phyloP scores from a whole-genome alignment of 1,140 invertebrate genomes.

The Ceratosolen solmsi region DNA sequence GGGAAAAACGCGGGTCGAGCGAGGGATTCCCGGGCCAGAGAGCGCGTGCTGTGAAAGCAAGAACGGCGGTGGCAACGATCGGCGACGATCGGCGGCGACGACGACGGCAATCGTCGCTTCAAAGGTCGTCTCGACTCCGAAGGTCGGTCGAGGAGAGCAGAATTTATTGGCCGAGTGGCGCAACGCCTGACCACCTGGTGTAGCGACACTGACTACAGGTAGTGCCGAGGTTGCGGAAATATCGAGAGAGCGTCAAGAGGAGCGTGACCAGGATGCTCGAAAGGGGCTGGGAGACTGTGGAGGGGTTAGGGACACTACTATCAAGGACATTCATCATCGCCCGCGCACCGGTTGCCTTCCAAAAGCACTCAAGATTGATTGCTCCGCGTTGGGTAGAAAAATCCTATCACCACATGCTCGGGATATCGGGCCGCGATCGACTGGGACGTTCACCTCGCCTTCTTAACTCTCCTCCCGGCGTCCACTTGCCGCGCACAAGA shows the following conservation, averaged over 20 bases:
- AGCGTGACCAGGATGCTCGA: background rate
- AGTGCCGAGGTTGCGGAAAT: background rate
- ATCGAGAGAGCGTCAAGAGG: background rate
- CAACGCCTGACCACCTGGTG: background rate
- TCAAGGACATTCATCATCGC: too few species aligned
- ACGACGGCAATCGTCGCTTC: background rate
- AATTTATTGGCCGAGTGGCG: conserved; percentile 18
- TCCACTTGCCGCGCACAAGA: background rate
- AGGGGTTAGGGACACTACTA: too few species aligned
- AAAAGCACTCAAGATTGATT: too few species aligned
- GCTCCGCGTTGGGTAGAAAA: background rate
- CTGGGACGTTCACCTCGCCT: conserved; percentile 18
- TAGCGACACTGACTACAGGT: background rate
- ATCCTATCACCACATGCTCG: background rate
- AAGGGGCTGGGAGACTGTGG: background rate
- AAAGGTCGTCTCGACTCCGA: background rate
- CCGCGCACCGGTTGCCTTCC: too few species aligned
- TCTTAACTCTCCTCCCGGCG: background rate
- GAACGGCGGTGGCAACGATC: background rate
- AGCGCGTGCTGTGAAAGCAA: conserved; percentile 10
- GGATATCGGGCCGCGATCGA: background rate
- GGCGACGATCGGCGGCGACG: background rate
- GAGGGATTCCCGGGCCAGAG: background rate
- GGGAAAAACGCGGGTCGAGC: background rate
- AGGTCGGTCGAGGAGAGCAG: conserved; percentile 9